phyloP scores from a whole-genome alignment of 2,888 invertebrate species.

The Eupithecia centaureata region DNA sequence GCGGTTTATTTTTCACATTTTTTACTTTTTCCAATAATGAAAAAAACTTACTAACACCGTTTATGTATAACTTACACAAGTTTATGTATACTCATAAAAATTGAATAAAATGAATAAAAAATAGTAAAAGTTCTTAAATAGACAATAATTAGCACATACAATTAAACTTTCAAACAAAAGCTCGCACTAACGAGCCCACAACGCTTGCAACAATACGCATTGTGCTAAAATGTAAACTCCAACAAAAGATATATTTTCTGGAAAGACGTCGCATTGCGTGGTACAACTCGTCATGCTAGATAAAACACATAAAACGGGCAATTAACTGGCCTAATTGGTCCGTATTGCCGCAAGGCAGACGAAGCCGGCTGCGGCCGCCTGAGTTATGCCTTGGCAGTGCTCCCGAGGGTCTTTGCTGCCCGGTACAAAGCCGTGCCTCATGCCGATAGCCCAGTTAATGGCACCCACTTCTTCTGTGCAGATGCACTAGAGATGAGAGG shows the following conservation, averaged over 20 bases:
- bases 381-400: conserved; percentile 30
- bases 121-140: no score
- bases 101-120: no score
- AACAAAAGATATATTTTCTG: neutral
- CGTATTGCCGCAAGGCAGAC: conserved; percentile 27
- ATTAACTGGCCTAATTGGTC: conserved; percentile 32
- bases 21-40: no score
- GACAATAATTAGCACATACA: no score
- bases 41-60: no score
- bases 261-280: neutral
- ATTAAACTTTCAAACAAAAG: neutral
- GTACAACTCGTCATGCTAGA: conserved; percentile 20
- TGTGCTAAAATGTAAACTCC: neutral
- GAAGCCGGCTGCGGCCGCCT: conserved; percentile 27
- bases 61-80: no score
- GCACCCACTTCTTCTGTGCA: neutral
- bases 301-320: conserved; percentile 29
- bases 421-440: conserved; percentile 18
- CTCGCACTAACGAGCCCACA: neutral
- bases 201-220: neutral
- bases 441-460: conserved; percentile 23
- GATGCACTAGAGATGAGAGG: neutral
- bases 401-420: conserved; percentile 12
- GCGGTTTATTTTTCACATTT: no score
- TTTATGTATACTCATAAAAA: no score